Evolutionary conservation across 1,140 invertebrate genomes (phyloP).

Genomic region (Macrobrachium nipponense): DNA sequence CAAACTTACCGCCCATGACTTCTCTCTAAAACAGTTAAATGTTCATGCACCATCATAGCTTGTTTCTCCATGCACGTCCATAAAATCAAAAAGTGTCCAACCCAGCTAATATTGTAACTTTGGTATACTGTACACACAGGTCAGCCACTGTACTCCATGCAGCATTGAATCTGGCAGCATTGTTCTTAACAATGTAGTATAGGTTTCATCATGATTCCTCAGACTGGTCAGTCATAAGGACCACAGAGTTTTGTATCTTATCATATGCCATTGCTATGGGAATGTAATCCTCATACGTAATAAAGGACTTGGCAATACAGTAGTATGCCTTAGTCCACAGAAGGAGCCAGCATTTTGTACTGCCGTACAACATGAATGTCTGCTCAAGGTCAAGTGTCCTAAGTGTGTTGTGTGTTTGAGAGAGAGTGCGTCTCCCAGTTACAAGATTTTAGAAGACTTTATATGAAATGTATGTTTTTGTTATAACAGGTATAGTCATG

Average conservation of each 20-base stretch:
- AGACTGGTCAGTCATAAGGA: slow-evolving; percentile 6
- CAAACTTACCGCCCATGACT: slow-evolving; percentile 34
- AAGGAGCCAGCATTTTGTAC: slow-evolving; percentile 32
- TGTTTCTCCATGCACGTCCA: slow-evolving; percentile 35
- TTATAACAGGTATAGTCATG: not conserved
- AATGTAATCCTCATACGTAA: not conserved
- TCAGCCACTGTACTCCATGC: not conserved
- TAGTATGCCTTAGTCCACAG: slow-evolving; percentile 25
- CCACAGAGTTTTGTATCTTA: not conserved
- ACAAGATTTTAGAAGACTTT: not conserved
- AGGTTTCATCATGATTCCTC: too few relatives aligned
- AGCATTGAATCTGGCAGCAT: too few relatives aligned
- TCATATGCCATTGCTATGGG: not conserved
- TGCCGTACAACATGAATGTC: slow-evolving; percentile 36
- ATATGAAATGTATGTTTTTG: not conserved
- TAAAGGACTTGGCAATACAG: not conserved
- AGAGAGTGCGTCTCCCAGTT: too few relatives aligned
- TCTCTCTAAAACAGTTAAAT: slow-evolving; percentile 38
- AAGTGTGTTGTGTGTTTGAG: not conserved
- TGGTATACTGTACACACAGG: slow-evolving; percentile 13
- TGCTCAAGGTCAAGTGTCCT: slow-evolving; percentile 38
- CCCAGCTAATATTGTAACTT: slow-evolving; percentile 9
- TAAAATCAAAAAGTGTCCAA: slow-evolving; percentile 54
- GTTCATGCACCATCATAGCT: slow-evolving; percentile 42
- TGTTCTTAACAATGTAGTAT: slow-evolving; percentile 28